Evolutionary conservation across 2,113 vertebrate species (phyloP), one percentile per base, ranked within the genome.

Genomic region (Climacteris rufus): DNA sequence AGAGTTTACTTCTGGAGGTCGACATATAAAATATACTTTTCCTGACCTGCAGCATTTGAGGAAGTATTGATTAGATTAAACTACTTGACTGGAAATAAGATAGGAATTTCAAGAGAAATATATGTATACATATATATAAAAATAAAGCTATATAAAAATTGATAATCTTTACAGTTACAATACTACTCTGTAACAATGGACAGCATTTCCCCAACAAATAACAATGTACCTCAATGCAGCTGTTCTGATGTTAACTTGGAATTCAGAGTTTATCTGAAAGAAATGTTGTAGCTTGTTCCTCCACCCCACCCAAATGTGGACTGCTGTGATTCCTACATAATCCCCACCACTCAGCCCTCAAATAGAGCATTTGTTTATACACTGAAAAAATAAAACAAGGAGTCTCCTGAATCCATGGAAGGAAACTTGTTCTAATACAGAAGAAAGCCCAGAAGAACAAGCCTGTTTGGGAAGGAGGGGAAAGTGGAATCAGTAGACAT

Each of bases 81-180:
- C 47, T 70, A 60, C 12, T 71, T 21, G 40, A 68, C 35, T 70
- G 68, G 63, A 91, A 96, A 89, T 76, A 64, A 40, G 35, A 83
- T 18, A 76, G 30, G 28, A 82, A 83, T 95, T 76, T 79, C 37
- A 71, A 84, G 16, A 47, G 19, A 79, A 28, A 64, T 44, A 49
- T 8, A 52, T 5, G 9, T 0, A 0, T 21, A 71, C 12, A 30
- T 4, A 28, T 9, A 71, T 14, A 81, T 16, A 45, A 50, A 59
- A 30, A 71, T 25, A 89, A 90, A 84, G 13, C 20, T 61, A 39
- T 49, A 61, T 28, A 61, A 88, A 89, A 84, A 44, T 5, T 2
- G 5, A 60, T 31, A 10, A 25, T 20, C 27, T 68, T 70, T 56
- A 27, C 16, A 40, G 31, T 39, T 77, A 57, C 12, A 57, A 49